phyloP scores from a whole-genome alignment of 2,113 vertebrate genomes.

The Megalops atlanticus region DNA sequence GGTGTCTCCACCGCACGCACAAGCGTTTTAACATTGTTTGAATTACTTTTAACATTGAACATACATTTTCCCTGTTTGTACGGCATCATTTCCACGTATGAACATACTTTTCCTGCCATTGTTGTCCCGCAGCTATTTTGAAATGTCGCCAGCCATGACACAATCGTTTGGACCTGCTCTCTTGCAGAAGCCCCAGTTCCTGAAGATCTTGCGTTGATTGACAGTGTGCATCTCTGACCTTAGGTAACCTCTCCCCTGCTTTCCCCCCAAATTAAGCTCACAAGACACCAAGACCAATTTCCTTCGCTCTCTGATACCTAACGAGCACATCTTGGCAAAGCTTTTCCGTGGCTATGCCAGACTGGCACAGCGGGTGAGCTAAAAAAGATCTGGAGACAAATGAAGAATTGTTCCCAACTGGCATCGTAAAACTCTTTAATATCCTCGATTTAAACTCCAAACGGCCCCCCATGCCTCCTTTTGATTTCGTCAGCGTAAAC shows the following conservation, averaged over 20 bases:
- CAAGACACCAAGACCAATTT: neutral
- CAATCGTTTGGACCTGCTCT: neutral
- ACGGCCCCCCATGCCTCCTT: neutral
- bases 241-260: neutral
- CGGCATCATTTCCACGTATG: slow-evolving; percentile 1
- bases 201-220: neutral
- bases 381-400: neutral
- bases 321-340: neutral
- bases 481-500: neutral
- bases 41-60: neutral
- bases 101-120: neutral
- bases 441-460: neutral
- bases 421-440: too few species aligned
- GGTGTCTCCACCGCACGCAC: neutral
- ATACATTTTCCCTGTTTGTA: slow-evolving; percentile 8
- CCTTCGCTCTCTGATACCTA: neutral
- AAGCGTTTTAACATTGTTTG: neutral
- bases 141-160: neutral
- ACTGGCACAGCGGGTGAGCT: neutral
- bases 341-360: neutral
- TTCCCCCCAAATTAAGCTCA: neutral
- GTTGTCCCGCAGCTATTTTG: neutral
- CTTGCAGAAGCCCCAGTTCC: neutral
- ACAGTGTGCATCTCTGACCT: neutral
- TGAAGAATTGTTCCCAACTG: neutral